Evolutionary conservation across 2,888 invertebrate genomes (phyloP).

Genomic region (Rhopalosiphum nymphaeae): DNA sequence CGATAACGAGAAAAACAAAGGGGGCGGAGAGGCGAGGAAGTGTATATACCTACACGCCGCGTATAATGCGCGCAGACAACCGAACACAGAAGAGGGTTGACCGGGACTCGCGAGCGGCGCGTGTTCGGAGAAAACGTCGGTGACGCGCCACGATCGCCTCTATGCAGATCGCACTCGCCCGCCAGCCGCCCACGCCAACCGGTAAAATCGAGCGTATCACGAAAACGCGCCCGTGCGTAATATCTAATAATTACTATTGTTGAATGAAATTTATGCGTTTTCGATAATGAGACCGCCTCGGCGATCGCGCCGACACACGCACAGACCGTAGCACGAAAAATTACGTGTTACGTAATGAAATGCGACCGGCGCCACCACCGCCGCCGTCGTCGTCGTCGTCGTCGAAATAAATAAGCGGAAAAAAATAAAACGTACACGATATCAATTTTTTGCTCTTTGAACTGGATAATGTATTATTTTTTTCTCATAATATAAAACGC

Average conservation of each 20-base stretch:
- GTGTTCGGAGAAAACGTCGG: not conserved
- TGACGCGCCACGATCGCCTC: not conserved
- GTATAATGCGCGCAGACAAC: not conserved
- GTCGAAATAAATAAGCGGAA: slow-evolving; percentile 12
- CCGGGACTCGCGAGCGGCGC: not conserved
- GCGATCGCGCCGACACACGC: not conserved
- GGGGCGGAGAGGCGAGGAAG: not conserved
- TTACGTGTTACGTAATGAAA: slow-evolving; percentile 11
- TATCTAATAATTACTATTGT: slow-evolving; percentile 16
- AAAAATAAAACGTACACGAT: not conserved
- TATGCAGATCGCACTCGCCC: not conserved
- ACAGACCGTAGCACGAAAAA: not conserved
- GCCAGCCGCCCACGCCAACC: not conserved
- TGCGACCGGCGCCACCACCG: not conserved
- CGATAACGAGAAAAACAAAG: not conserved
- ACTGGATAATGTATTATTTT: not conserved
- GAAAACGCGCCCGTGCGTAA: slow-evolving; percentile 41
- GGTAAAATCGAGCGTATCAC: not conserved
- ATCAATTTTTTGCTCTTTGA: slow-evolving; percentile 21
- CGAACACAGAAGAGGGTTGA: not conserved
- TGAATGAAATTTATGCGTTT: slow-evolving; percentile 62
- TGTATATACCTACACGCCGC: too few relatives aligned
- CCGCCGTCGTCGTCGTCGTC: not conserved
- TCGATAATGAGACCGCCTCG: not conserved
- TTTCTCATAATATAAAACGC: not conserved